A percentile compares a stretch with the other conserved stretches of the same genome.
These are phyloP conservation scores for Diphyllodes magnificus DNA, from an alignment of 2,113 vertebrate species.

Conservation along the genomic window DNA sequence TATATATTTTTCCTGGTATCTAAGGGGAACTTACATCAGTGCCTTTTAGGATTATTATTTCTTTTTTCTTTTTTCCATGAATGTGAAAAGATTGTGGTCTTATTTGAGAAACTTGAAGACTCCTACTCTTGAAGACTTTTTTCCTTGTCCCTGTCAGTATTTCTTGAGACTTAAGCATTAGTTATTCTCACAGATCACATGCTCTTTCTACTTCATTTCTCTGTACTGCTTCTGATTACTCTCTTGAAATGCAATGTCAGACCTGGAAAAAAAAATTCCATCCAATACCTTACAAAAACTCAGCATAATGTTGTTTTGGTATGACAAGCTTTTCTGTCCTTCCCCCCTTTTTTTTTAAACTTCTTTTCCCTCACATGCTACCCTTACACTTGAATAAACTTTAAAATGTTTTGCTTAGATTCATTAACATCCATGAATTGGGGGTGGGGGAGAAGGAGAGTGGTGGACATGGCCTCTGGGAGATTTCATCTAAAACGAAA, in stretches of 20 bases:
- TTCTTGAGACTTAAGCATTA: neutral
- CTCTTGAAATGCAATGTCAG: neutral
- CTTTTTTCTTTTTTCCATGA: neutral
- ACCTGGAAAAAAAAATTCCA: neutral
- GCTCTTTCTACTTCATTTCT: neutral
- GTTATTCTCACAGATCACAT: neutral
- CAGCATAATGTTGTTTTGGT: neutral
- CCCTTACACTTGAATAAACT: neutral
- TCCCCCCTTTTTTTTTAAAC: neutral
- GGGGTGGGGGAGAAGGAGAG: fast-evolving
- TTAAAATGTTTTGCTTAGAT: neutral
- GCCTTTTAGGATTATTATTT: neutral
- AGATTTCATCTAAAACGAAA: neutral
- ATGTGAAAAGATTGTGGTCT: neutral
- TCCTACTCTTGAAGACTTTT: neutral
- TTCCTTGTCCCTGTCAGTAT: neutral
- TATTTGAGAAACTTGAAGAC: neutral
- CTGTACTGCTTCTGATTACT: neutral
- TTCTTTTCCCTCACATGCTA: fast-evolving
- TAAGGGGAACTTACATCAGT: neutral
- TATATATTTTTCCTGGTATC: neutral
- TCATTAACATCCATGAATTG: neutral
- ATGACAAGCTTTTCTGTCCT: neutral
- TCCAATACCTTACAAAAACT: neutral
- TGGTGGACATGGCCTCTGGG: fast-evolving